Conservation (phyloP, 2,113 vertebrate species). For the Strix uralensis region DNA sequence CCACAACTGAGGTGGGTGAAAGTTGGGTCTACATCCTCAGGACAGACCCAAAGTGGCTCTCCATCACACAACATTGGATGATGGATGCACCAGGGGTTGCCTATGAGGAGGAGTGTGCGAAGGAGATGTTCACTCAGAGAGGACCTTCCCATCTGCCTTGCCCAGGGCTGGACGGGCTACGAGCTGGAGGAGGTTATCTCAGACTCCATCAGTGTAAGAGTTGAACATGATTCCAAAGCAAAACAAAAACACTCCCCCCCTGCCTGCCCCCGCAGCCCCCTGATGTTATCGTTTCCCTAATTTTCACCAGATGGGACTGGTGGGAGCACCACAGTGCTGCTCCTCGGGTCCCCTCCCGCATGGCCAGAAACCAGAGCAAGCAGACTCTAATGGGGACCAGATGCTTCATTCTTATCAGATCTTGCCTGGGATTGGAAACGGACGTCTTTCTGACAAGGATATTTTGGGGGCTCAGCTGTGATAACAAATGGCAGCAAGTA, state of each 20-base stretch:
- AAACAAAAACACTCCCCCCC: conserved; percentile 49
- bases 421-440: conserved; percentile 43
- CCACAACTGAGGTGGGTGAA: not conserved
- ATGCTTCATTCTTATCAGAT: conserved; percentile 67
- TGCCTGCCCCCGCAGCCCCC: not conserved
- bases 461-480: conserved; percentile 67
- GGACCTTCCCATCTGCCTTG: not conserved
- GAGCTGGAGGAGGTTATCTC: conserved; percentile 33
- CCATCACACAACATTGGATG: not conserved
- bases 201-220: conserved; percentile 52
- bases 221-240: conserved; percentile 60
- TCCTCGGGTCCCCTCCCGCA: not conserved
- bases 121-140: not conserved
- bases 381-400: conserved; percentile 64
- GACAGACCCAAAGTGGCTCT: not conserved
- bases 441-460: conserved; percentile 61
- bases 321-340: not conserved
- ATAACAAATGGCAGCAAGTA: conserved; percentile 55
- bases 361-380: not conserved
- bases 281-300: conserved; percentile 59
- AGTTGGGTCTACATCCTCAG: not conserved
- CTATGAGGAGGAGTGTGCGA: not conserved
- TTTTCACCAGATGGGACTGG: conserved; percentile 63
- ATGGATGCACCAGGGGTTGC: not conserved
- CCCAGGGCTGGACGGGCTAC: not conserved